These are phyloP conservation scores for Lasioglossum oenotherae DNA, from an alignment of 2,888 invertebrate genomes.

Conservation along the genomic window DNA sequence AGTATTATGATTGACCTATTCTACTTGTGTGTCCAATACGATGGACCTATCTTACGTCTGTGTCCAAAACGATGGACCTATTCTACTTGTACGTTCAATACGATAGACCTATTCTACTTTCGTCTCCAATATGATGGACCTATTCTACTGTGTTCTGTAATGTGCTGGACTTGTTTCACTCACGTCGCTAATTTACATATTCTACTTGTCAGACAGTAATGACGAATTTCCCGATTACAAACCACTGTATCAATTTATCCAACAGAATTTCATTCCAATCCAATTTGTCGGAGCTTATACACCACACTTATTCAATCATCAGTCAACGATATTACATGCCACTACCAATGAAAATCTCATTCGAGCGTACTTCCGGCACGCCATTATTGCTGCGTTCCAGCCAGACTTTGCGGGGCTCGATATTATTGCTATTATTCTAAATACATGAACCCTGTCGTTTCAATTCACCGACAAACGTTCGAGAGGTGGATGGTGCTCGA, in stretches of 20 bases:
- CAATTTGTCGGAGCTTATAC: not conserved
- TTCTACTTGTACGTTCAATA: not conserved
- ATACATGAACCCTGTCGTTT: not conserved
- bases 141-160: too few relatives aligned
- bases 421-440: not conserved
- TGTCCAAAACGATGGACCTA: not conserved
- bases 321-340: not conserved
- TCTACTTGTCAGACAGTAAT: not conserved
- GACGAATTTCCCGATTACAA: not conserved
- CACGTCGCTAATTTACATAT: not conserved
- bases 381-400: not conserved
- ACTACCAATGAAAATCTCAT: not conserved
- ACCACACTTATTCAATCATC: not conserved
- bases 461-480: not conserved
- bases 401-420: not conserved
- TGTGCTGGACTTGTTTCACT: not conserved
- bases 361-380: not conserved
- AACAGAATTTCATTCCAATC: not conserved
- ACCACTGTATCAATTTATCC: not conserved
- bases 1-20: not conserved
- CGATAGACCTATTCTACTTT: not conserved
- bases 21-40: not conserved
- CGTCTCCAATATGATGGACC: not conserved
- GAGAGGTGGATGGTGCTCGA: not conserved
- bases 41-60: not conserved